Evolutionary conservation across 2,888 invertebrate genomes (phyloP), one percentile per base, ranked within the genome.

Genomic region (Synanthedon andrenaeformis): DNA sequence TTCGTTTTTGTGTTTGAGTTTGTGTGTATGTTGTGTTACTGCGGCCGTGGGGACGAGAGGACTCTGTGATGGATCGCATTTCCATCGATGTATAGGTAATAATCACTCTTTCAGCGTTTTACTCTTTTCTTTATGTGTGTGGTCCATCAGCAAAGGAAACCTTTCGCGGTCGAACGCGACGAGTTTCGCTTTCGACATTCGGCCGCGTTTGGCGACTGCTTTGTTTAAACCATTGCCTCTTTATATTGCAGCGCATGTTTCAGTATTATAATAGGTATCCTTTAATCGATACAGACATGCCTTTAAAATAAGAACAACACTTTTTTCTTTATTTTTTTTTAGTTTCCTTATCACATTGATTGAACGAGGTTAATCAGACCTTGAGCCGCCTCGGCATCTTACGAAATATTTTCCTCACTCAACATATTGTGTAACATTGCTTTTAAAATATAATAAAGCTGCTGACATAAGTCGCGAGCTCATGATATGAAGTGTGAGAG

Each of bases 41-140:
- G 68, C 65, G 72, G 69, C 70, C 69, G 79, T 79, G 78, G 76
- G 72, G 76, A 78, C 76, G 67, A 72, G 74, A 78, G 76, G 81
- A 79, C 77, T 77, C 80, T 79, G 82, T 84, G 84, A 87, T 87
- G 86, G 87, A 86, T 85, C 86, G 85, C 84, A 84, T 79, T 85
- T 84, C 75, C 79, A 78, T 80, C 78, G 81, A 83, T 77, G 77
- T 83, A 78, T 86, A 87, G 87, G 87, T 87, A 87, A 86, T 79
- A 75, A 79, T 79, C 75, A 72, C 64, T 13, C 45, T 45, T 45
- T 45, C 45, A 45, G 14, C 14, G 14, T 42, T 28, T 23, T 42
- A 42, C 45, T 13, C 11, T 42, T n/a, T 42, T 42, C 12, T 45
- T 13, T 45, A 45, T 45, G 45, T 45, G 45, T n/a, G 68, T 59